These are phyloP conservation scores for Dissostichus mawsoni DNA, from an alignment of 2,113 vertebrate genomes.

Conservation along the genomic window DNA sequence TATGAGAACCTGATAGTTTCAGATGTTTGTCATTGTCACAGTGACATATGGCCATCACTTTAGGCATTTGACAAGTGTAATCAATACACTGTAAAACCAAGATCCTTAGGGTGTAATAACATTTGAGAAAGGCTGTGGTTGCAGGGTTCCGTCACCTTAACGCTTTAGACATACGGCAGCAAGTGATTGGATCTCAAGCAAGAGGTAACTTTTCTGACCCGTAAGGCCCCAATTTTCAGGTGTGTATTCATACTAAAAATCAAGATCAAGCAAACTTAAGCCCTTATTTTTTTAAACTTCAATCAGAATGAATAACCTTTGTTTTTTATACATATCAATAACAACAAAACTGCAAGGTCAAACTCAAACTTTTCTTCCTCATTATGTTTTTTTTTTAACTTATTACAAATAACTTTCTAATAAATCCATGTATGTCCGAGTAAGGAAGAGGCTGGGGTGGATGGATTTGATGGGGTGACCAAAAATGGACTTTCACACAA, in stretches of 20 bases:
- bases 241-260: no score
- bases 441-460: no score
- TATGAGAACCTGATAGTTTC: neutral
- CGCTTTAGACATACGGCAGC: neutral
- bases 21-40: neutral
- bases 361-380: neutral
- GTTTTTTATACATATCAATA: neutral
- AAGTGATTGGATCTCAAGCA: neutral
- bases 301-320: neutral
- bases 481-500: no score
- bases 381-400: neutral
- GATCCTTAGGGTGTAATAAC: neutral
- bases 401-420: no score
- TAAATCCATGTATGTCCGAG: no score
- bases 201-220: no score
- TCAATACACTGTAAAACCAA: neutral
- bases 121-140: conserved; percentile 16
- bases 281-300: neutral
- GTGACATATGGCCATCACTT: neutral
- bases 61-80: neutral
- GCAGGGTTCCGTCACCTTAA: neutral
- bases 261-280: no score
- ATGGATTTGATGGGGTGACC: no score
- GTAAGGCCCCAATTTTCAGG: no score
- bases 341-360: no score